Conservation (phyloP, 2,888 invertebrate species). For the Lasius fuliginosus region DNA sequence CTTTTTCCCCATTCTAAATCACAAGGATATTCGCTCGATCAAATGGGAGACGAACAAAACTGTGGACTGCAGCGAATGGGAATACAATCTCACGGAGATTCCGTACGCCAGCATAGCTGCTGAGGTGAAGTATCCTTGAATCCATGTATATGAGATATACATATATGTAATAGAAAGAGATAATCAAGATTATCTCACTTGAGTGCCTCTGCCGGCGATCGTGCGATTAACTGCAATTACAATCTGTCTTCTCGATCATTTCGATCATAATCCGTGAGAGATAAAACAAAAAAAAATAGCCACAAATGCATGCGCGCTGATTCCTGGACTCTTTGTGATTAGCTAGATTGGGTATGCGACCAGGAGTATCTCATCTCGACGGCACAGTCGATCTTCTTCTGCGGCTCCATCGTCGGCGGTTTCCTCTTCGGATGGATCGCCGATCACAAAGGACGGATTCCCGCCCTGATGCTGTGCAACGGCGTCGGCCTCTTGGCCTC, state of each 20-base stretch:
- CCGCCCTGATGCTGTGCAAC: slow-evolving; percentile 86
- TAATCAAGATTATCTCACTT: background rate
- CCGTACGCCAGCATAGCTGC: slow-evolving; percentile 88
- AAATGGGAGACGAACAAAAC: slow-evolving; percentile 76
- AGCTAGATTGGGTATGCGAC: slow-evolving; percentile 88
- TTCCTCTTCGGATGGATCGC: slow-evolving; percentile 87
- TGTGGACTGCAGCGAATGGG: slow-evolving; percentile 86
- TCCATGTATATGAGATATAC: background rate
- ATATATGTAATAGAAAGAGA: background rate
- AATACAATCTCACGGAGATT: slow-evolving; percentile 87
- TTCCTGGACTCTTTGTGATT: slow-evolving; percentile 72
- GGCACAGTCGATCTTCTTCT: slow-evolving; percentile 87
- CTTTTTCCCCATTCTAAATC: slow-evolving; percentile 80
- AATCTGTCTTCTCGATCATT: background rate
- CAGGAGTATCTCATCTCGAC: slow-evolving; percentile 86
- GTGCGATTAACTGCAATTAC: slow-evolving; percentile 21
- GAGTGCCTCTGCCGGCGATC: background rate
- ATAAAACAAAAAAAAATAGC: background rate
- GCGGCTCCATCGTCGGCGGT: slow-evolving; percentile 87
- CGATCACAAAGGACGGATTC: slow-evolving; percentile 87
- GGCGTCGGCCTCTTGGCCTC: slow-evolving; percentile 86
- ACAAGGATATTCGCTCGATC: slow-evolving; percentile 74
- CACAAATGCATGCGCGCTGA: slow-evolving; percentile 30
- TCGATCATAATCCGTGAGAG: background rate
- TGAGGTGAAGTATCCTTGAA: slow-evolving; percentile 85